Percentiles rank a stretch among this genome's conserved stretches.
phyloP scores from a whole-genome alignment of 1,140 invertebrate genomes.

The Drosophila burlai region DNA sequence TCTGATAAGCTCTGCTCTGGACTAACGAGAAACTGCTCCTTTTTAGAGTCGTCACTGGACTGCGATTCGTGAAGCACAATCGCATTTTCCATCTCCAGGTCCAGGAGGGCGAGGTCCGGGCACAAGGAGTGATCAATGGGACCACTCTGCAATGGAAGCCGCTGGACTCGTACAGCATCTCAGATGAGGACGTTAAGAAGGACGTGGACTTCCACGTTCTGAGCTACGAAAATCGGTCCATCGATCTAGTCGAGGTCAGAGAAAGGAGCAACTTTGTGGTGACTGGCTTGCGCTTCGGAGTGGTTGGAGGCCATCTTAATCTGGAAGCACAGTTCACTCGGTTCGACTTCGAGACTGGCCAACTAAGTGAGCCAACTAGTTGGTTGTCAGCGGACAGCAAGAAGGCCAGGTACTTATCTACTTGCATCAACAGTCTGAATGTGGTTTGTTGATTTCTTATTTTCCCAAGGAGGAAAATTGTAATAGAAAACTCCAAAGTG shows the following conservation, averaged over 20 bases:
- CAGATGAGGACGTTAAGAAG: slow-evolving; percentile 86
- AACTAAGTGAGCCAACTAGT: slow-evolving; percentile 87
- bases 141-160: slow-evolving; percentile 88
- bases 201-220: slow-evolving; percentile 91
- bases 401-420: slow-evolving; percentile 86
- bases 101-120: slow-evolving; percentile 89
- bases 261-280: slow-evolving; percentile 89
- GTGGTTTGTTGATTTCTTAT: neutral
- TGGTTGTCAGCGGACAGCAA: slow-evolving; percentile 91
- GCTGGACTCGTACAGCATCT: slow-evolving; percentile 88
- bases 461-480: slow-evolving; percentile 86
- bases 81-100: slow-evolving; percentile 92
- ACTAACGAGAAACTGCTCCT: neutral
- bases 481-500: slow-evolving; percentile 88
- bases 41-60: slow-evolving; percentile 91
- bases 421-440: too few relatives aligned
- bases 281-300: slow-evolving; percentile 89
- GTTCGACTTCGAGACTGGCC: slow-evolving; percentile 92
- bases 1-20: neutral
- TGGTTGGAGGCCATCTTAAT: slow-evolving; percentile 92
- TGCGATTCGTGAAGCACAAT: slow-evolving; percentile 90
- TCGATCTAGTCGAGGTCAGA: slow-evolving; percentile 91
- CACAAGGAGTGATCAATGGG: slow-evolving; percentile 88
- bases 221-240: slow-evolving; percentile 89
- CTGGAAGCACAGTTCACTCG: slow-evolving; percentile 91